These are phyloP conservation scores for Sebastes hubbsi DNA, from an alignment of 2,797 vertebrate genomes.

Conservation along the genomic window DNA sequence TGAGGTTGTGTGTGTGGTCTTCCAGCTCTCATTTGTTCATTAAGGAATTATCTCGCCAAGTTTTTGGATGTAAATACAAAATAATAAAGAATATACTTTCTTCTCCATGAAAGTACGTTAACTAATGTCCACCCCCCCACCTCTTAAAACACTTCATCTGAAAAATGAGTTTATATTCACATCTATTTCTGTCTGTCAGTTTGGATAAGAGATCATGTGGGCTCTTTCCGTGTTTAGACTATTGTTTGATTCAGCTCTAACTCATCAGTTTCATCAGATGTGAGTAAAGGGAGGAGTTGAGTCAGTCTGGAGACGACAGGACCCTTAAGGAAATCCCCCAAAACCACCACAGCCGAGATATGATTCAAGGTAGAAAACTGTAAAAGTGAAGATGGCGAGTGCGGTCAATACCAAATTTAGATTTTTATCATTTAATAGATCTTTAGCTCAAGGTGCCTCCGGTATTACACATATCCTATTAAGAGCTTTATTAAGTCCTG, in stretches of 20 bases:
- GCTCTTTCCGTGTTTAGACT: conserved; percentile 18
- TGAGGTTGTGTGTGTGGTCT: background rate
- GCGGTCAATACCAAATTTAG: background rate
- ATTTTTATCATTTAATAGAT: background rate
- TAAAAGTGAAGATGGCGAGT: background rate
- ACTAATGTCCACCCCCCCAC: background rate
- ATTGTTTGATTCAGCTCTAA: background rate
- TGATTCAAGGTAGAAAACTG: background rate
- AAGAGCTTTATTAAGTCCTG: background rate
- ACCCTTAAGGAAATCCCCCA: background rate
- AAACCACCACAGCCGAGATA: background rate
- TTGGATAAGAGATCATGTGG: conserved; percentile 1
- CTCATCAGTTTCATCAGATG: conserved; percentile 9
- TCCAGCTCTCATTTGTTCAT: conserved; percentile 2
- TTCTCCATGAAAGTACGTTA: conserved; percentile 6
- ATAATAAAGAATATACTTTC: conserved; percentile 36
- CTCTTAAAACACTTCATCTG: background rate
- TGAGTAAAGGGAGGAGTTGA: background rate
- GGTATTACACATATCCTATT: background rate
- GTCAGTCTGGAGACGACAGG: background rate
- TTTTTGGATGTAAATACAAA: conserved; percentile 55
- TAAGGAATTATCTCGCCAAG: background rate
- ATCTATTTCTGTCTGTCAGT: conserved; percentile 2
- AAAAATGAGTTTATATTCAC: background rate
- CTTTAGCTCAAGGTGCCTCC: background rate